Evolutionary conservation across 1,140 invertebrate species (phyloP).

Genomic region (Eriocheir sinensis): DNA sequence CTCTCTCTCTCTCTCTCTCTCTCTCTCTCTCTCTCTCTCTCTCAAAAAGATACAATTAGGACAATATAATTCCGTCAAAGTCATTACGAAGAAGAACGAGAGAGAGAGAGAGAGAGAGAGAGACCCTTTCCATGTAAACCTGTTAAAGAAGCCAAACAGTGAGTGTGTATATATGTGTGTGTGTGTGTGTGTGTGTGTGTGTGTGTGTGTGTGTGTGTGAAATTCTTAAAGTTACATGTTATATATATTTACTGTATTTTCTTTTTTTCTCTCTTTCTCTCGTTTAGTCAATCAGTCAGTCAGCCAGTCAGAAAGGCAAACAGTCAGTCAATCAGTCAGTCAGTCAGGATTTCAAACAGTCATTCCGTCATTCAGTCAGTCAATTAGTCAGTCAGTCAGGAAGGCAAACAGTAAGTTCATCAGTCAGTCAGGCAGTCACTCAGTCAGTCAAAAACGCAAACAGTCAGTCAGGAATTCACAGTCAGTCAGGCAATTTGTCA

Average conservation of each 20-base stretch:
- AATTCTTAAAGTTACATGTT: no score
- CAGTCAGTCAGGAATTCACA: no score
- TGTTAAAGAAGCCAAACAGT: background rate
- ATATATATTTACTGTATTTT: no score
- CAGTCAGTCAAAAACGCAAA: no score
- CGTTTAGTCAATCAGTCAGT: background rate
- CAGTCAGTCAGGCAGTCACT: background rate
- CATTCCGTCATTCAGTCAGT: background rate
- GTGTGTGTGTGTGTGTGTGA: no score
- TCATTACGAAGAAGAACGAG: no score
- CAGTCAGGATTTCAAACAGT: no score
- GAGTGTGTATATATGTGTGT: background rate
- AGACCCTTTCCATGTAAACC: background rate
- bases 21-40: conserved; percentile 20
- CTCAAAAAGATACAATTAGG: background rate
- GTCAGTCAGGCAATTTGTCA: background rate
- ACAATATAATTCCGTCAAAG: no score
- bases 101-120: conserved; percentile 15
- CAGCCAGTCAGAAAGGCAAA: background rate
- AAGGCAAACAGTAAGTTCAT: no score
- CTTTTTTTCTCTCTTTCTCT: no score
- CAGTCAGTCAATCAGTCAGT: background rate
- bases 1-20: background rate
- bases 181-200: no score
- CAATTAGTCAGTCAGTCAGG: no score